These are phyloP conservation scores for Ceratitis capitata DNA, from an alignment of 1,140 invertebrate species.

Conservation along the genomic window DNA sequence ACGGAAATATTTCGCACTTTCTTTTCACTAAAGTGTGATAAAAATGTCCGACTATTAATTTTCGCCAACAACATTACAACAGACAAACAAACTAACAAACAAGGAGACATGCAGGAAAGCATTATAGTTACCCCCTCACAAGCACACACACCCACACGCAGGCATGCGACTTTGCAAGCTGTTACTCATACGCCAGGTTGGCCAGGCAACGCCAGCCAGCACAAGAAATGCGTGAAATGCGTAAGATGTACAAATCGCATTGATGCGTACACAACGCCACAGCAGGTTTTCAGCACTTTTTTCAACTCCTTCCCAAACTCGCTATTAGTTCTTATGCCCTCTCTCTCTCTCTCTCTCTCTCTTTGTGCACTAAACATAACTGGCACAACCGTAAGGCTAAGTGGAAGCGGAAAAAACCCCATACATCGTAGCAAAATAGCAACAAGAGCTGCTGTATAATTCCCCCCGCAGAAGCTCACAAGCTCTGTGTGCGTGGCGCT, in stretches of 20 bases:
- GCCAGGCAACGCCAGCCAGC: neutral
- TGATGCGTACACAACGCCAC: neutral
- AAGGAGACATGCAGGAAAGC: neutral
- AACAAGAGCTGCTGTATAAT: neutral
- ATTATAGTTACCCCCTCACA: neutral
- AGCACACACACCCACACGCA: too few relatives aligned
- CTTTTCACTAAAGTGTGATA: slow-evolving; percentile 1
- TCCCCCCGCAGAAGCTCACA: neutral
- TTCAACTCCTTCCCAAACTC: neutral
- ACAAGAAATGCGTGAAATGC: neutral
- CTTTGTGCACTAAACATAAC: neutral
- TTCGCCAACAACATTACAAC: neutral
- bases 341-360: neutral
- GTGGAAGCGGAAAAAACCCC: neutral
- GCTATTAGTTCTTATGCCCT: too few relatives aligned
- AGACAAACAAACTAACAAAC: neutral
- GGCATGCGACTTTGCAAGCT: neutral
- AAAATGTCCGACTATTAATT: slow-evolving; percentile 34
- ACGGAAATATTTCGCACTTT: slow-evolving; percentile 27
- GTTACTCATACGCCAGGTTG: slow-evolving; percentile 18
- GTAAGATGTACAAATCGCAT: neutral
- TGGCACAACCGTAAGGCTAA: neutral
- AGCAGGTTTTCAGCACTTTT: neutral
- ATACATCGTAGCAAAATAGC: neutral
- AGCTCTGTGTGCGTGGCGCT: neutral